These are phyloP conservation scores for Protaetia brevitarsis DNA, from an alignment of 1,140 invertebrate species.

Conservation along the genomic window DNA sequence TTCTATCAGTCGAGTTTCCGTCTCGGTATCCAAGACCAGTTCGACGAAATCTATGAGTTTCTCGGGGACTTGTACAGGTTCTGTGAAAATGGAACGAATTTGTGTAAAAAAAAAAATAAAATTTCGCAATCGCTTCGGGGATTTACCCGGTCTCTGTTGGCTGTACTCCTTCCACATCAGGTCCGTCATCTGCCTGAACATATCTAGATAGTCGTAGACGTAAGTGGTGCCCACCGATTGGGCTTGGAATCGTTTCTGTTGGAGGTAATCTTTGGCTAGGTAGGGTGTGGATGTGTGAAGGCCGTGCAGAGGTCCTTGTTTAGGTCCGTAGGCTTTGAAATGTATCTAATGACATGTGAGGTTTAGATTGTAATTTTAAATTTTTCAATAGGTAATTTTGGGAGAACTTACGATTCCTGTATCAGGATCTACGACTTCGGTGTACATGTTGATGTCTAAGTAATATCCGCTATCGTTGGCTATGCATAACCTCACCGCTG, in stretches of 20 bases:
- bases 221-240: conserved; percentile 96
- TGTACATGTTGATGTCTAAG: conserved; percentile 91
- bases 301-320: conserved; percentile 89
- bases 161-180: conserved; percentile 78
- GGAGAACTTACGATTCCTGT: conserved; percentile 72
- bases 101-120: not conserved
- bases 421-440: conserved; percentile 83
- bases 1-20: conserved; percentile 69
- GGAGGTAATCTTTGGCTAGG: conserved; percentile 95
- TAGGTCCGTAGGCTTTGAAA: conserved; percentile 79
- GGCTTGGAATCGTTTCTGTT: conserved; percentile 96
- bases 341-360: conserved; percentile 65
- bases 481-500: conserved; percentile 86
- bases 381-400: not conserved
- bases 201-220: conserved; percentile 92
- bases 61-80: conserved; percentile 63
- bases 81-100: conserved; percentile 31
- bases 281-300: conserved; percentile 93
- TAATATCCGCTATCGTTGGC: conserved; percentile 97
- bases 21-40: conserved; percentile 77
- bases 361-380: conserved; percentile 25
- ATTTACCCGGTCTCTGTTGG: conserved; percentile 59
- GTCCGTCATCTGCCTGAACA: conserved; percentile 91
- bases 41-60: conserved; percentile 76
- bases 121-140: too few species aligned